Conservation (phyloP, 2,797 vertebrate species). For the Apodemus agrarius region DNA sequence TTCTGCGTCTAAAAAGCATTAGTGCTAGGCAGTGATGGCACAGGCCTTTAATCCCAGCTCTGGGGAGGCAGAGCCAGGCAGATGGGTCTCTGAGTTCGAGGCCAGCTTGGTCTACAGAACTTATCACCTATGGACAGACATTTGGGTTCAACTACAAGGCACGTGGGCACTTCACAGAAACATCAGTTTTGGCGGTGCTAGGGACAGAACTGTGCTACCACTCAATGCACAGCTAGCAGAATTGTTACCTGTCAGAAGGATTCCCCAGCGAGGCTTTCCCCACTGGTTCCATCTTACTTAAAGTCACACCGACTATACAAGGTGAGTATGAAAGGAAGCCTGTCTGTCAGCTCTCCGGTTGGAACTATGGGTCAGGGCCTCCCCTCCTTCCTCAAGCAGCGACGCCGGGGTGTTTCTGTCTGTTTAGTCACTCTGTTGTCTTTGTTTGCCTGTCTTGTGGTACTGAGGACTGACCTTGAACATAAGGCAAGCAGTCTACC, state of each 20-base stretch:
- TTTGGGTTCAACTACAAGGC: neutral
- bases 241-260: neutral
- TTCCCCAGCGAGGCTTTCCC: neutral
- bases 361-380: neutral
- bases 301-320: constrained; percentile 4
- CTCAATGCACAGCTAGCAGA: neutral
- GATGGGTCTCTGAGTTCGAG: neutral
- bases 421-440: neutral
- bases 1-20: neutral
- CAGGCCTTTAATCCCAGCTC: too few species aligned
- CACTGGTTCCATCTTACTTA: constrained; percentile 14
- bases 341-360: neutral
- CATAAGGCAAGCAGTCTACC: neutral
- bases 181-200: neutral
- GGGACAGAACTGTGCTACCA: neutral
- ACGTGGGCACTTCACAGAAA: neutral
- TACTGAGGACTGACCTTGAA: neutral
- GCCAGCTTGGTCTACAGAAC: neutral
- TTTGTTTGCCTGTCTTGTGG: neutral
- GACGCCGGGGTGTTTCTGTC: neutral
- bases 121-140: neutral
- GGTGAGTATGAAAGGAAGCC: neutral
- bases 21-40: neutral
- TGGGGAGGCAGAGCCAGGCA: too few species aligned
- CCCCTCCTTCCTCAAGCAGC: neutral